phyloP scores from a whole-genome alignment of 2,797 vertebrate species.

The Thripadectes ignobilis region DNA sequence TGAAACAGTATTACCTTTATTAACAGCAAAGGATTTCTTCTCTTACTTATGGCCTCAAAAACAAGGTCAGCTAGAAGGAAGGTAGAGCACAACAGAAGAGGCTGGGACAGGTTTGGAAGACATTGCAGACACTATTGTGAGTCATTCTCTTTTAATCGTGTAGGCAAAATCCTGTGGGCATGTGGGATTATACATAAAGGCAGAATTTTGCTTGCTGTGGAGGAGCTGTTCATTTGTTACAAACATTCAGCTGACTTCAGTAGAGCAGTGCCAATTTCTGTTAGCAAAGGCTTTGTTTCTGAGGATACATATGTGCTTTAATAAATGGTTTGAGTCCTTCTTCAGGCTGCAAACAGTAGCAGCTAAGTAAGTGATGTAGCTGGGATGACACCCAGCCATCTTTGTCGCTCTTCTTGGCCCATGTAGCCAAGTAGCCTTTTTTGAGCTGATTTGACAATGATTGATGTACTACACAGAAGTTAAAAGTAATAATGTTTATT shows the following conservation, averaged over 20 bases:
- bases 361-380: not conserved
- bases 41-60: not conserved
- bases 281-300: not conserved
- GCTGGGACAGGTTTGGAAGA: not conserved
- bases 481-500: not conserved
- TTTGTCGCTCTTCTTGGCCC: not conserved
- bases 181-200: constrained; percentile 46
- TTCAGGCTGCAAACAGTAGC: not conserved
- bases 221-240: constrained; percentile 47
- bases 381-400: not conserved
- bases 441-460: not conserved
- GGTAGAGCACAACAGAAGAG: not conserved
- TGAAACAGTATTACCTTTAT: not conserved
- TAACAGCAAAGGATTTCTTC: not conserved
- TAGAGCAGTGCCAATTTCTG: constrained; percentile 19
- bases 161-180: constrained; percentile 36
- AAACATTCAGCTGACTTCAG: constrained; percentile 38
- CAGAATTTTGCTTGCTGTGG: constrained; percentile 41
- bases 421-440: not conserved
- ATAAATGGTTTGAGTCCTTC: not conserved
- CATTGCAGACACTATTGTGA: not conserved
- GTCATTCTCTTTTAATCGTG: constrained; percentile 17
- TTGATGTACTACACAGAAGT: not conserved
- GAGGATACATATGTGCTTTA: not conserved
- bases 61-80: not conserved